Evolutionary conservation across 2,113 vertebrate species (phyloP).

Genomic region (Eolophus roseicapilla): DNA sequence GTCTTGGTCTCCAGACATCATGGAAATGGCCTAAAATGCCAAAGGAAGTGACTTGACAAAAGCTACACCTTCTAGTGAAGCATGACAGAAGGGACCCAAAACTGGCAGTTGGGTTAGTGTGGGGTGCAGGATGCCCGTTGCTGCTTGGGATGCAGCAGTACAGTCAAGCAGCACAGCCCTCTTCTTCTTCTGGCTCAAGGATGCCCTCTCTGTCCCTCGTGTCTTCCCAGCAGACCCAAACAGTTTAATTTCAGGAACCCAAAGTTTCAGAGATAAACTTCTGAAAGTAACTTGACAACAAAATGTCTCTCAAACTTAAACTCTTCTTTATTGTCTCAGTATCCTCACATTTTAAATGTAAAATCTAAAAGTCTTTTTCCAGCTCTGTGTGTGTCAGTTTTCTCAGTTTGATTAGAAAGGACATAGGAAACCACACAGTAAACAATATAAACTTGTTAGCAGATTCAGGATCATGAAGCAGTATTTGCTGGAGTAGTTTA

Average conservation of each 20-base stretch:
- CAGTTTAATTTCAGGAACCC: not conserved
- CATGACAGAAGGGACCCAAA: accelerated
- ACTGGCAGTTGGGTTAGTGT: accelerated
- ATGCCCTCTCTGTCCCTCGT: accelerated
- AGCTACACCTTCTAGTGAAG: not conserved
- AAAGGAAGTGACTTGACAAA: not conserved
- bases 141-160: not conserved
- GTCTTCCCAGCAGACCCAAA: not conserved
- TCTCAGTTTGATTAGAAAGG: not conserved
- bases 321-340: not conserved
- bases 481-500: not conserved
- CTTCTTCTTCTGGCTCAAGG: not conserved
- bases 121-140: not conserved
- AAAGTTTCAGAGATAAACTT: not conserved
- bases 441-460: not conserved
- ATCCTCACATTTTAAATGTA: not conserved
- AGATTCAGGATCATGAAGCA: not conserved
- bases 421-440: not conserved
- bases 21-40: not conserved
- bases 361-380: not conserved
- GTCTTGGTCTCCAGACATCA: not conserved
- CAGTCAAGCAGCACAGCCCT: not conserved
- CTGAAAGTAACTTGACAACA: not conserved
- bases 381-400: not conserved
- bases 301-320: not conserved